Evolutionary conservation across 2,113 vertebrate species (phyloP), one percentile per base, ranked within the genome.

Genomic region (Euleptes europaea): DNA sequence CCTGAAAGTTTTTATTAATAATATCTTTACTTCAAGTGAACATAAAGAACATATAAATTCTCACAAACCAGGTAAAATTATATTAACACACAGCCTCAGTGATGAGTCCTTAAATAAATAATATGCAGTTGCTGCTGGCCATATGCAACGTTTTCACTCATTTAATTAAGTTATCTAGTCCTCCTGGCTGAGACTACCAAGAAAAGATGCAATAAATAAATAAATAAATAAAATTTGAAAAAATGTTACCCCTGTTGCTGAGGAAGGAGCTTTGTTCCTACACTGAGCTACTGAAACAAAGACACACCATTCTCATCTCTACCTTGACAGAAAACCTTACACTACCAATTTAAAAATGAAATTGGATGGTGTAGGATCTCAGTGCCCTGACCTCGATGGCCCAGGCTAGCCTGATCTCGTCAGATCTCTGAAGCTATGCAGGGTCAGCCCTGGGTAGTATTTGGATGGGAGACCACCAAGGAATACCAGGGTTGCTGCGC

Each of bases 1-100:
- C 98, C 99, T 99, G 90, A 91, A 88, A 91, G 92, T 63, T 63
- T 60, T 63, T 31, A 93, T 86, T 86, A 47, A 87, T 78, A 54
- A 78, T 26, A 83, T 23, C 47, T 73, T 73, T 78, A 73, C 44
- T 73, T 73, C 49, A 26, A 65, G 2, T 78, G 31, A 63, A 71
- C 9, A 26, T 35, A 72, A 73, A 65, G 21, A 47, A 49, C 28
- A 28, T 28, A 78, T 7, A 42, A 7, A 80, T 65, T 83, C 42
- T 71, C 28, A 63, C 9, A 28, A n/a, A 5, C 31, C 21, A 72
- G 8, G 8, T 31, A 47, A 49, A 71, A 49, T 13, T 17, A 72
- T 85, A 84, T 8, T 8, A 11, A 78, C 14, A 6, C 21, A 63
- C 17, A 57, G 23, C 42, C 14, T 17, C 7, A 65, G 26, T 33